Base-by-base conservation (phyloP, 1,140 invertebrate genomes). In the Panagrolaimus sp. region DNA sequence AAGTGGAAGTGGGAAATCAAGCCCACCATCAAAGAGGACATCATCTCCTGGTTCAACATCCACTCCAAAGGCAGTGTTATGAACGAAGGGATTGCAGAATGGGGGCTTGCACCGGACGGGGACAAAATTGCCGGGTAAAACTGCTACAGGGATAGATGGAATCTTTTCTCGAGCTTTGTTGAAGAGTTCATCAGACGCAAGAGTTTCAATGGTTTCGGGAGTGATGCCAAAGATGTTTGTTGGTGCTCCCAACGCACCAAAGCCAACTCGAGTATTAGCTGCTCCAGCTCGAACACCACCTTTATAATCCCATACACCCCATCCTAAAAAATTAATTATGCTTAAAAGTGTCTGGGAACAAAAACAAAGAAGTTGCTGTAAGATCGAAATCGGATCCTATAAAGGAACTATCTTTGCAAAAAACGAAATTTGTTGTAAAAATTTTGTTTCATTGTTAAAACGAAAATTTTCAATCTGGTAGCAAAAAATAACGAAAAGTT, bases 31-130 rank as follows among this genome's bases (percentile, higher is more conserved):
- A 38, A 75, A 67, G 23, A 75, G 69, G 53, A 65, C 70, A 51
- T 73, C 74, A 69, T 74, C 71, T 48, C 71, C 71, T 25, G 71
- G 71, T 61, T 75, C 74, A n/a, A 75, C 74, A 42, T 75, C 74
- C 3, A 75, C 68, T 31, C 74, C 74, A 42, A 75, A 75, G 25
- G 68, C 74, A 23, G 70, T 43, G 31, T 73, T 75, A 38, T 75
- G 71, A 20, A 75, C 71, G 63, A 75, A 75, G 57, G 71, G 71
- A 63, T 75, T 75, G 51, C 74, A 75, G 65, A 75, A 69, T 4
- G 74, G 74, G 20, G 71, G 71, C 47, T 75, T 75, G 47, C 74
- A 75, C 1, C 74, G 68, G 31, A 75, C 57, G 9, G 74, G 74
- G 11, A 75, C 74, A 51, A 75, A 75, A 46, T 75, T 75, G 31